Evolutionary conservation across 2,888 invertebrate genomes (phyloP).

Genomic region (Asteroscopus sphinx): DNA sequence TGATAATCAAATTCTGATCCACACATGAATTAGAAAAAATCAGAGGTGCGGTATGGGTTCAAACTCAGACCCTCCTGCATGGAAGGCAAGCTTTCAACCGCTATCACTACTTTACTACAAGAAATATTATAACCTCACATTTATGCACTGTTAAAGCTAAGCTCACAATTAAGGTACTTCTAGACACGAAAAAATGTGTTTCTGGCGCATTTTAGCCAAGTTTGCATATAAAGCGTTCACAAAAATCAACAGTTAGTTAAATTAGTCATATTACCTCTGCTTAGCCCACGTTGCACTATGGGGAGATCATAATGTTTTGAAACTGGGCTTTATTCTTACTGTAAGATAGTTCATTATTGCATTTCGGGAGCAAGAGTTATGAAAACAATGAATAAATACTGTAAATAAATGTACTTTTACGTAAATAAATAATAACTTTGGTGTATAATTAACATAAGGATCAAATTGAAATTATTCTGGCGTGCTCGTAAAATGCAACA

Average conservation of each 20-base stretch:
- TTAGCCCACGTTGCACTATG: conserved; percentile 44
- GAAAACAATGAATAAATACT: too few species aligned
- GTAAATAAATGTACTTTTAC: too few species aligned
- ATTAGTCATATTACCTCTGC: conserved; percentile 35
- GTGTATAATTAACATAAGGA: too few species aligned
- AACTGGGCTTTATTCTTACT: conserved; percentile 11
- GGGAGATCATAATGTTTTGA: conserved; percentile 41
- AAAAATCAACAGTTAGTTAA: conserved; percentile 23
- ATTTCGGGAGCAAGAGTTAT: conserved; percentile 4
- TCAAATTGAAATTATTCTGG: neutral
- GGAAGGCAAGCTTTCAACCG: too few species aligned
- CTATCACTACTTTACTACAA: too few species aligned
- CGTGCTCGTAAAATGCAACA: conserved; percentile 7
- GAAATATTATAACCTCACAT: conserved; percentile 7
- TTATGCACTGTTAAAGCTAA: conserved; percentile 15
- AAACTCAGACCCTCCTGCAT: too few species aligned
- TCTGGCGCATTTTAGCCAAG: conserved; percentile 31
- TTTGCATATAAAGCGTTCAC: conserved; percentile 22
- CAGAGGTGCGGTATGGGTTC: too few species aligned
- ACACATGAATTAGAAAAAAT: too few species aligned
- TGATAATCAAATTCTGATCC: too few species aligned
- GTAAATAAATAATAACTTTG: too few species aligned
- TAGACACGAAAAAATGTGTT: conserved; percentile 20
- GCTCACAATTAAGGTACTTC: conserved; percentile 18
- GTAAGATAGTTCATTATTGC: conserved; percentile 9